Conservation (phyloP, 2,888 invertebrate genomes). For the Cetonia aurata region DNA sequence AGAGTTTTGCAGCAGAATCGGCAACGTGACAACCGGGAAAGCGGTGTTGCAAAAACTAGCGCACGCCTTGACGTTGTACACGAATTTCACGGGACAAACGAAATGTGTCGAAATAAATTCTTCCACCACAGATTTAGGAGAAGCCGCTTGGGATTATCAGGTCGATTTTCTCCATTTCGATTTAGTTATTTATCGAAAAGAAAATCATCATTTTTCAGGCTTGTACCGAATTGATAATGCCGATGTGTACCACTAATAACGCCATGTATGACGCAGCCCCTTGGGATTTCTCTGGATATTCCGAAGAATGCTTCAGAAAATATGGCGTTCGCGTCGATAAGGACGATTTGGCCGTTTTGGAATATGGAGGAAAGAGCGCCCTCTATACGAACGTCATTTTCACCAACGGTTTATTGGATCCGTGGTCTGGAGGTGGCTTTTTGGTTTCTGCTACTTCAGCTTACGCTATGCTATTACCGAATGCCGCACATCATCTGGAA, state of each 20-base stretch:
- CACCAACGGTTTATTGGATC: conserved; percentile 89
- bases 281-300: conserved; percentile 80
- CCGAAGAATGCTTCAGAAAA: conserved; percentile 77
- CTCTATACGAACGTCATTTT: conserved; percentile 77
- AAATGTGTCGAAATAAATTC: conserved; percentile 77
- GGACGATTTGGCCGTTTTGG: conserved; percentile 74
- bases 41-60: conserved; percentile 74
- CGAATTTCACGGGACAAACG: conserved; percentile 82
- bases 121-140: conserved; percentile 72
- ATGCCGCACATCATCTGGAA: conserved; percentile 90
- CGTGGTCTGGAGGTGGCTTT: conserved; percentile 90
- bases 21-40: conserved; percentile 66
- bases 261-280: conserved; percentile 86
- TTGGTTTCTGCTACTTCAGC: conserved; percentile 76
- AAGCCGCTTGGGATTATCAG: conserved; percentile 86
- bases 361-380: conserved; percentile 85
- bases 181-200: too few relatives aligned
- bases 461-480: conserved; percentile 79
- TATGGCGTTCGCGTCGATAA: conserved; percentile 75
- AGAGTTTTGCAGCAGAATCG: conserved; percentile 72
- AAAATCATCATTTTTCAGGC: conserved; percentile 76
- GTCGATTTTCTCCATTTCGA: conserved; percentile 63
- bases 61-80: conserved; percentile 79
- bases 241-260: conserved; percentile 77
- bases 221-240: conserved; percentile 98